Conservation (phyloP, 2,113 vertebrate species). For the Riparia riparia region DNA sequence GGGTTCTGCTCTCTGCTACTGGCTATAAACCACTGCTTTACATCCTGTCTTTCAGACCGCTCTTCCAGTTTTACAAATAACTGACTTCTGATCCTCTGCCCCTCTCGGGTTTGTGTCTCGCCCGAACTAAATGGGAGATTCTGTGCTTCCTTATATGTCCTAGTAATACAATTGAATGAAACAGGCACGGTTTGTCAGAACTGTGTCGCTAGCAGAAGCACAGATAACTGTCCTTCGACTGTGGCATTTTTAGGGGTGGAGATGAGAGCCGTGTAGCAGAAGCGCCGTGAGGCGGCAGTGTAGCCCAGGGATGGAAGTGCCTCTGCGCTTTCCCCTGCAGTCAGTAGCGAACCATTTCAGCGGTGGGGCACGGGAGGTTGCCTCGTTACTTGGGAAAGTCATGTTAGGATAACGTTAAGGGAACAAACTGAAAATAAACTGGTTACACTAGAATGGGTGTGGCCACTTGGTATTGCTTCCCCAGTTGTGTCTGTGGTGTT, state of each 20-base stretch:
- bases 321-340: accelerated
- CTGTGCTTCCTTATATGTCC: neutral
- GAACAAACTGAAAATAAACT: slow-evolving; percentile 32
- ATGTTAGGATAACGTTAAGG: neutral
- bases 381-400: neutral
- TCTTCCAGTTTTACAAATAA: neutral
- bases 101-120: neutral
- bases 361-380: neutral
- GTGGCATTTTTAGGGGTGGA: accelerated
- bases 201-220: neutral
- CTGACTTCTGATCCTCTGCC: neutral
- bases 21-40: neutral
- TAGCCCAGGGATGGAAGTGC: neutral
- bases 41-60: neutral
- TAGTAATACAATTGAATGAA: neutral
- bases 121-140: neutral
- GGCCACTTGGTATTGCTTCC: neutral
- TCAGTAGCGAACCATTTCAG: accelerated
- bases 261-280: neutral
- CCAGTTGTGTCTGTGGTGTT: neutral
- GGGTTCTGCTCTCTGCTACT: neutral
- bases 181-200: no score
- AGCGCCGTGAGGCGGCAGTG: slow-evolving; percentile 14
- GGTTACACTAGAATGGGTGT: neutral
- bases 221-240: accelerated